Evolutionary conservation across 1,140 invertebrate species (phyloP).

Genomic region (Meteorus sp.): DNA sequence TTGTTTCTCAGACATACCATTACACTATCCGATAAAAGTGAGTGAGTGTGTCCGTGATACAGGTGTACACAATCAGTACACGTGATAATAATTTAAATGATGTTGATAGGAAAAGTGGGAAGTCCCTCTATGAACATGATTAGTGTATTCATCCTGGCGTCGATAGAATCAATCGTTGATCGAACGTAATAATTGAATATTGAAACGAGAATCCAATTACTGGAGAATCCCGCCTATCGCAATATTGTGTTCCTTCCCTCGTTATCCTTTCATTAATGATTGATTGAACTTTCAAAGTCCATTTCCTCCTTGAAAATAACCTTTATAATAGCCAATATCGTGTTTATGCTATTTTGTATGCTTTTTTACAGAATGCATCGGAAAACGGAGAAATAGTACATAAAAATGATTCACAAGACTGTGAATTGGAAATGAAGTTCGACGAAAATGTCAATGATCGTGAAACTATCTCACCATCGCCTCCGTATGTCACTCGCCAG

Average conservation of each 20-base stretch:
- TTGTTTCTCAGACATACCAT: no score
- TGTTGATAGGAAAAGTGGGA: background rate
- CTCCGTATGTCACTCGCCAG: slow-evolving; percentile 43
- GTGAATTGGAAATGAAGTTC: background rate
- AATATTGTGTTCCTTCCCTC: no score
- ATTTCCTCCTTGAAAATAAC: slow-evolving; percentile 8
- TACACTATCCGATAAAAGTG: no score
- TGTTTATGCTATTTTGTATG: no score
- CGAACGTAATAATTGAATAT: slow-evolving; percentile 1
- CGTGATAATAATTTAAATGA: slow-evolving; percentile 10
- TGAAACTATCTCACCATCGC: slow-evolving; percentile 1
- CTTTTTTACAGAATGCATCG: background rate
- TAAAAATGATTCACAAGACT: no score
- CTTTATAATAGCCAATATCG: no score
- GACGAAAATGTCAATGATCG: slow-evolving; percentile 23
- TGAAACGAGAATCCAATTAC: slow-evolving; percentile 4
- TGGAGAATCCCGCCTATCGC: background rate
- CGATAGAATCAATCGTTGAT: background rate
- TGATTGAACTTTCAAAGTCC: background rate
- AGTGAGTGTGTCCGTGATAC: no score
- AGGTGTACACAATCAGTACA: background rate
- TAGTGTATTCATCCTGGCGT: background rate
- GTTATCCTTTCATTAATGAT: slow-evolving; percentile 3
- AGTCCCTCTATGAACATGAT: slow-evolving; percentile 7
- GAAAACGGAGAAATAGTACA: background rate